Evolutionary conservation across 2,888 invertebrate genomes (phyloP), one percentile per base, ranked within the genome.

Genomic region (Lissonota sp.): DNA sequence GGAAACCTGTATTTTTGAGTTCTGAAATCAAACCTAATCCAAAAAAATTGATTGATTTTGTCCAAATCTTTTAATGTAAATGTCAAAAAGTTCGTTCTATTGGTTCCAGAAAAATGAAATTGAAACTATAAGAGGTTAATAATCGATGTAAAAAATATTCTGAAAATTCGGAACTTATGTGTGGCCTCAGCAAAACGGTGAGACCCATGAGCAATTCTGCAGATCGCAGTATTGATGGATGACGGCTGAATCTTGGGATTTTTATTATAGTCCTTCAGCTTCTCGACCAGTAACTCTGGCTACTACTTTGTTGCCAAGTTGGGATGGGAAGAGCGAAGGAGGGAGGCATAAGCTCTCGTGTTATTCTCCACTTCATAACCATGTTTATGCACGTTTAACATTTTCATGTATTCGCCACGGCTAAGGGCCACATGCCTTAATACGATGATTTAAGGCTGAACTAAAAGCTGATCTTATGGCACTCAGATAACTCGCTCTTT

Each of bases 391-490:
- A 73, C 79, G 70, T 84, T 78, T 69, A 76, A 81, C 85, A 85
- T 88, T 88, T 87, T 85, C 88, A 88, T 87, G 87, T 85, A 86
- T 88, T 87, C 84, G 86, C 84, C 83, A 83, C 81, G 63, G 67
- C 69, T 63, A 66, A 81, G 85, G 76, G 85, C 83, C 84, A 86
- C 67, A 78, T 82, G 80, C 84, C 87, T 88, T 88, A 89, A 89
- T 88, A 87, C 84, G 85, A 86, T 88, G 88, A 89, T 89, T 89
- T 88, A 89, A 84, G 73, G 76, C 80, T 85, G 84, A 86, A 86
- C 86, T 71, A 49, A 76, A 63, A 76, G 69, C 44, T 55, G 69
- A 60, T 76, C 75, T 76, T 51, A 70, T 46, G 63, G 55, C 69
- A 69, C 69, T 63, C 46, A 62, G 39, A 49, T 16, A 10, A 62